Base-by-base conservation (phyloP, 1,140 invertebrate genomes). In the Drosophila biarmipes region DNA sequence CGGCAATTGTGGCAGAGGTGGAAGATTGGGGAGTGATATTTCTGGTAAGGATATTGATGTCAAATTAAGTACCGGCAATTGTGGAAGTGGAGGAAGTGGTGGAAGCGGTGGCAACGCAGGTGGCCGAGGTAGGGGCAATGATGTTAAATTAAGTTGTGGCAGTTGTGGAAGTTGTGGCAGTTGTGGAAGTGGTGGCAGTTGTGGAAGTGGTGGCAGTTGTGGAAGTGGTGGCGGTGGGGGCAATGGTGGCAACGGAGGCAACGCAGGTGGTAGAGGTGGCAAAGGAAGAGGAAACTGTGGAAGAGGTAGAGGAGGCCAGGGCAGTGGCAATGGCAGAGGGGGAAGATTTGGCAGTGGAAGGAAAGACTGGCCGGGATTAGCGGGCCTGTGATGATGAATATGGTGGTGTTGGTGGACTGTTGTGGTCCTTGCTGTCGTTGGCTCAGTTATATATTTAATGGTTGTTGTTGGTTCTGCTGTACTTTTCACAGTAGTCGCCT, bases 1-100 rank as follows among this genome's bases (percentile, higher is more conserved):
- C 4, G 53, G 54, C 12, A 56, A 43, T 56, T 38, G 24, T 43
- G 54, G 54, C n/a, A 56, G 17, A 12, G 38, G n/a, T 29, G 54
- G 54, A 15, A 56, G 27, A 19, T 17, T 43, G 7, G 54, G 54
- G 31, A 56, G 38, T 4, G 54, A 19, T 31, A 56, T 29, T 43
- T 56, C 54, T 4, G 54, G 54, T 15, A 29, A 43, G 4, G 37
- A 27, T 17, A 17, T 40, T 17, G 24, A 2, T 27, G 53, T 55
- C 29, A 55, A 55, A n/a, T 55, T 55, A 8, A 55, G 10, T 24
- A 42, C 54, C 1, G 54, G 52, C 17, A 53, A 24, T n/a, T 21
- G 21, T n/a, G 24, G 48, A 29, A 51, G 10, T 29, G 27, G 27
- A 6, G 27, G 27, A 5, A 29, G 4, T 7, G 19, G 51, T n/a